phyloP scores from a whole-genome alignment of 2,888 invertebrate species.

The Cephus spinipes region DNA sequence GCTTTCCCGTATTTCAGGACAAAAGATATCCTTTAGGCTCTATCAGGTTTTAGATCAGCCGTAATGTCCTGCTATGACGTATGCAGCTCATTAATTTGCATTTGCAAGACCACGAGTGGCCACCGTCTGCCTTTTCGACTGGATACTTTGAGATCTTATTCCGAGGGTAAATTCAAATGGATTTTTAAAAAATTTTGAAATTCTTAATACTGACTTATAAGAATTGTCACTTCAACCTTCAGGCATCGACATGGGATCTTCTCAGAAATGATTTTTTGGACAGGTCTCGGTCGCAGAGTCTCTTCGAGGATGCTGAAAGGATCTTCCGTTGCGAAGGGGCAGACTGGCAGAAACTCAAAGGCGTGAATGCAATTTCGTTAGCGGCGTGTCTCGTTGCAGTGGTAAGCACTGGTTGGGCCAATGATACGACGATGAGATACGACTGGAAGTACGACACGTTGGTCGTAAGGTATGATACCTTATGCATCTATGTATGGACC shows the following conservation, averaged over 20 bases:
- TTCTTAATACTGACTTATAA: background rate
- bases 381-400: constrained; percentile 9
- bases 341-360: background rate
- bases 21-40: constrained; percentile 26
- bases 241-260: background rate
- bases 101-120: constrained; percentile 44
- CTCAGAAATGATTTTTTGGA: background rate
- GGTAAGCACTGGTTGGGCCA: constrained; percentile 13
- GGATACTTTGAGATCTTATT: constrained; percentile 31
- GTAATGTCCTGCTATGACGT: constrained; percentile 52
- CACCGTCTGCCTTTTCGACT: constrained; percentile 22
- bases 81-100: constrained; percentile 55
- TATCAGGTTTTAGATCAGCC: constrained; percentile 56
- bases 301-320: background rate
- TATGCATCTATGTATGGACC: constrained; percentile 42
- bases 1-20: constrained; percentile 19
- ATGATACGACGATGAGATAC: constrained; percentile 51
- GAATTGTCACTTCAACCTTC: background rate
- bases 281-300: background rate
- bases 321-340: background rate
- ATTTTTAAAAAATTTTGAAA: background rate
- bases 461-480: constrained; percentile 49
- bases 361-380: constrained; percentile 18
- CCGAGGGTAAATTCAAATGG: background rate
- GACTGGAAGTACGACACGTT: constrained; percentile 42